Percentiles rank a stretch among this genome's conserved stretches.
These are phyloP conservation scores for Ictalurus punctatus DNA, from an alignment of 2,113 vertebrate genomes.

Conservation along the genomic window DNA sequence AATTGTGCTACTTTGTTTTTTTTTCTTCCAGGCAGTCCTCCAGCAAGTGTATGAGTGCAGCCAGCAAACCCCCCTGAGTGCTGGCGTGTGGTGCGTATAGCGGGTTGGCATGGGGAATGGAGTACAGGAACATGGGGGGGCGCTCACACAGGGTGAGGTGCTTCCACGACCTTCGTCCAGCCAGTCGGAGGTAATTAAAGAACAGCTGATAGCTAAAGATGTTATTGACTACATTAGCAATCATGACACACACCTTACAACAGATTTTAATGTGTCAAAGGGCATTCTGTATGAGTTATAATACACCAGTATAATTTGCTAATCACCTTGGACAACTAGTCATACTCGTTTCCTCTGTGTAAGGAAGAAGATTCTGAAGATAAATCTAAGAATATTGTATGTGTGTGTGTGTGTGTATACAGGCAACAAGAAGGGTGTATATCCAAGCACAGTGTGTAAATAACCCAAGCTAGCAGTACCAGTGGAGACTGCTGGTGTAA, in stretches of 20 bases:
- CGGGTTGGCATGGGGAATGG: conserved; percentile 86
- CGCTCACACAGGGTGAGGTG: conserved; percentile 75
- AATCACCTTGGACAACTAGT: neutral
- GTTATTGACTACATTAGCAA: neutral
- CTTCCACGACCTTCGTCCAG: conserved; percentile 66
- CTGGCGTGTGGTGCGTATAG: conserved; percentile 62
- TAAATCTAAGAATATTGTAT: no score
- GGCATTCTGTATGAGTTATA: neutral
- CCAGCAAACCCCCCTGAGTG: conserved; percentile 28
- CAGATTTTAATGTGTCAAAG: neutral
- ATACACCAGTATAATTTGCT: neutral
- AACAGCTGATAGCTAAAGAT: neutral
- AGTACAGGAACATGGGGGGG: conserved; percentile 76
- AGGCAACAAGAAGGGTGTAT: no score
- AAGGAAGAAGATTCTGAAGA: no score
- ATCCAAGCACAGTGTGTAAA: no score
- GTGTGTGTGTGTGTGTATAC: no score
- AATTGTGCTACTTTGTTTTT: neutral
- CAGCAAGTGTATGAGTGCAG: conserved; percentile 10
- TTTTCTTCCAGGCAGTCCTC: conserved; percentile 19
- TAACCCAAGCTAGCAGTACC: no score
- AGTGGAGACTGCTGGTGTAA: no score
- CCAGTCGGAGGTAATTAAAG: conserved; percentile 62
- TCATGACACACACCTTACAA: neutral
- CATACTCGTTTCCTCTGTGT: no score